These are phyloP conservation scores for Lasioglossum lativentre DNA, from an alignment of 2,888 invertebrate genomes.

Conservation along the genomic window DNA sequence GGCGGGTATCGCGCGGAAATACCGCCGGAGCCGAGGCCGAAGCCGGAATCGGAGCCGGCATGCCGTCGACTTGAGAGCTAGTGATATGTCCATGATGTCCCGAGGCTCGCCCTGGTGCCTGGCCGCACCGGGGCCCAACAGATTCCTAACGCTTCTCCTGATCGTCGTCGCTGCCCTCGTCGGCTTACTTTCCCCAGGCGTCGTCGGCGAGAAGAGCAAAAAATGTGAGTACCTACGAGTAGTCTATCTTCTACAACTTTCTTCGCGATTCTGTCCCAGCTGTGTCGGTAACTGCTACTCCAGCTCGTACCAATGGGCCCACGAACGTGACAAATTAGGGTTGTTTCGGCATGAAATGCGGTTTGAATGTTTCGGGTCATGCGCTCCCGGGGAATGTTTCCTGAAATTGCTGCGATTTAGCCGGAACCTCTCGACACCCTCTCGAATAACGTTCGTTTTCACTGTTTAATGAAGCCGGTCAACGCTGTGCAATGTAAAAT, in stretches of 20 bases:
- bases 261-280: not conserved
- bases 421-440: constrained; percentile 29
- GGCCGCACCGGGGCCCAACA: constrained; percentile 55
- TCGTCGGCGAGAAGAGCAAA: constrained; percentile 77
- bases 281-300: not conserved
- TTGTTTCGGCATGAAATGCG: constrained; percentile 21
- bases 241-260: not conserved
- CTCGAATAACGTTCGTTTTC: not conserved
- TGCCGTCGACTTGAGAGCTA: constrained; percentile 58
- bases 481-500: not conserved
- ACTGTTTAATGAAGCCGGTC: not conserved
- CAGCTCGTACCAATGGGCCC: not conserved
- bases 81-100: constrained; percentile 73
- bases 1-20: constrained; percentile 53
- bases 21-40: constrained; percentile 17
- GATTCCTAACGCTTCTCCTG: constrained; percentile 45
- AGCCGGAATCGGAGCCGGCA: constrained; percentile 49
- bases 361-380: constrained; percentile 31
- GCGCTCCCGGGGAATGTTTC: constrained; percentile 26
- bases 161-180: constrained; percentile 50
- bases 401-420: constrained; percentile 28
- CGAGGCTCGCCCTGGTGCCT: constrained; percentile 68
- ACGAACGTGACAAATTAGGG: not conserved
- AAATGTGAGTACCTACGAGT: constrained; percentile 78
- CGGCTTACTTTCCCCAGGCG: constrained; percentile 67